A percentile compares a stretch with the other conserved stretches of the same genome.
Conservation (phyloP, 2,113 vertebrate genomes). For the Ceuthmochares aereus region DNA sequence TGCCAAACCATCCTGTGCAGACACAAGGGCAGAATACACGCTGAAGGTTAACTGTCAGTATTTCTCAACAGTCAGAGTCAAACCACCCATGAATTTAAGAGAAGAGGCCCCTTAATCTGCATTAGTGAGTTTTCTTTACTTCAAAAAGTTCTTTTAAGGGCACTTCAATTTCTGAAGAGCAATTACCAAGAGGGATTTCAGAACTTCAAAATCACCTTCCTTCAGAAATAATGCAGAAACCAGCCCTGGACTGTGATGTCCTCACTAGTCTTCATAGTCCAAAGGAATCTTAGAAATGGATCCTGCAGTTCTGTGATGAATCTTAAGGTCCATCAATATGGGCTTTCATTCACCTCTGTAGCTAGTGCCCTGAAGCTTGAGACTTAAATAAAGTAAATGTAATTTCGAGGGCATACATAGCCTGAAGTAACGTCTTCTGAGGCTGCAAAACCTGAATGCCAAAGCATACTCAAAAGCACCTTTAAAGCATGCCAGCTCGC, state of each 20-base stretch:
- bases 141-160: background rate
- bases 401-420: background rate
- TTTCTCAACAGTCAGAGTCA: background rate
- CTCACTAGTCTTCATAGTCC: background rate
- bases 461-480: background rate
- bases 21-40: background rate
- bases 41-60: background rate
- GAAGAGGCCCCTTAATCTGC: background rate
- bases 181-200: background rate
- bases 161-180: background rate
- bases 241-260: background rate
- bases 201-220: background rate
- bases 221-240: background rate
- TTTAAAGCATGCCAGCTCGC: background rate
- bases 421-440: background rate
- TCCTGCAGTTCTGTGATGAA: background rate
- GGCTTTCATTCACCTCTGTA: background rate
- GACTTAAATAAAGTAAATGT: background rate
- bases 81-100: background rate
- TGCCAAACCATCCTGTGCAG: conserved; percentile 78
- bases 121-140: background rate
- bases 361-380: background rate
- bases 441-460: background rate
- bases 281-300: background rate
- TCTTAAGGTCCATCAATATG: background rate